A percentile compares a stretch with the other conserved stretches of the same genome.
Evolutionary conservation across 2,797 vertebrate genomes (phyloP).

Genomic region (Hippopotamyrus pictus): DNA sequence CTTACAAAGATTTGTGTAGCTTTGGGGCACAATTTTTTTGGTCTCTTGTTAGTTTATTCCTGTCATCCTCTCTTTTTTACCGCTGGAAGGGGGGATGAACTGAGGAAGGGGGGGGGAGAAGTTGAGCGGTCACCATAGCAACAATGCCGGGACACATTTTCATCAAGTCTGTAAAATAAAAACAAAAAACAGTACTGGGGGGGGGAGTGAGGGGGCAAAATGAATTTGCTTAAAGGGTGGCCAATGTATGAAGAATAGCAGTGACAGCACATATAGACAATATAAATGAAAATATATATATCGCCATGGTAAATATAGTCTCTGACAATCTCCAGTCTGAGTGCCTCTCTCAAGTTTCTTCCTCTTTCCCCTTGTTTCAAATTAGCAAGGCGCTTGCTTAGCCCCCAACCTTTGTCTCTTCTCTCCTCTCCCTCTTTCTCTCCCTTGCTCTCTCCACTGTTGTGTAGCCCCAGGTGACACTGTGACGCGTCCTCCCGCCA

Average conservation of each 20-base stretch:
- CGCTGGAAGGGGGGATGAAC: conserved; percentile 49
- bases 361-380: conserved; percentile 33
- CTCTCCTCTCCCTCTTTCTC: conserved; percentile 49
- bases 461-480: conserved; percentile 63
- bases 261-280: conserved; percentile 34
- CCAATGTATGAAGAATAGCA: conserved; percentile 50
- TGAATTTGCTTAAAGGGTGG: conserved; percentile 48
- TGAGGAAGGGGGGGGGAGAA: conserved; percentile 24
- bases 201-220: conserved; percentile 45
- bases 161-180: conserved; percentile 67
- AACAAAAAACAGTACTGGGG: conserved; percentile 39
- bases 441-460: conserved; percentile 55
- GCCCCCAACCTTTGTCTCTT: conserved; percentile 17
- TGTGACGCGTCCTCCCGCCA: conserved; percentile 64
- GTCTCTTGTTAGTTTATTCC: conserved; percentile 69
- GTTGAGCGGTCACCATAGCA: conserved; percentile 64
- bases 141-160: conserved; percentile 68
- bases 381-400: conserved; percentile 6
- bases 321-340: not conserved
- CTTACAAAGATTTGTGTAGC: conserved; percentile 66
- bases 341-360: conserved; percentile 44
- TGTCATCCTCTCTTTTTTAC: conserved; percentile 61
- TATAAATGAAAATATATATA: conserved; percentile 21
- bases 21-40: conserved; percentile 60
- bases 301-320: not conserved